These are phyloP conservation scores for Artemia franciscana DNA, from an alignment of 1,140 invertebrate genomes.

Conservation along the genomic window DNA sequence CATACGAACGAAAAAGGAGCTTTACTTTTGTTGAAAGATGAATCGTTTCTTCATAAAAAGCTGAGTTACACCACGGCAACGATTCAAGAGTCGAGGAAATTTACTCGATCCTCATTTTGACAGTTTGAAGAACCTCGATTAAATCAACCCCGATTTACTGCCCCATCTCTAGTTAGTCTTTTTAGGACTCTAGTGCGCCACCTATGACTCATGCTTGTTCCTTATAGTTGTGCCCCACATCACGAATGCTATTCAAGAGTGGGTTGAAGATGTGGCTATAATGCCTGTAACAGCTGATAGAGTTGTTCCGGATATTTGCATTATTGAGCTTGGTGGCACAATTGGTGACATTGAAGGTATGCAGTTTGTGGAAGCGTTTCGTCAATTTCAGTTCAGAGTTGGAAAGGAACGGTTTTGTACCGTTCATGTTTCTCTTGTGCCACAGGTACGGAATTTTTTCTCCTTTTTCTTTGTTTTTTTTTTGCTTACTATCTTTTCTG, in stretches of 20 bases:
- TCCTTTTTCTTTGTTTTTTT: too few relatives aligned
- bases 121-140: too few relatives aligned
- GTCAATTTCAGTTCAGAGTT: conserved; percentile 85
- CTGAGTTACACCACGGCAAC: too few relatives aligned
- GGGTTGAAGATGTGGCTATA: conserved; percentile 74
- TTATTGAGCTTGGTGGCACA: conserved; percentile 85
- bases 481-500: too few relatives aligned
- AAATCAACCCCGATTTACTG: too few relatives aligned
- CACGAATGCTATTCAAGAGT: conserved; percentile 93
- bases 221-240: conserved; percentile 88
- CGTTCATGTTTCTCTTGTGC: conserved; percentile 85
- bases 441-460: too few relatives aligned
- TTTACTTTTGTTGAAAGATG: too few relatives aligned
- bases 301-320: conserved; percentile 57
- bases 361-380: conserved; percentile 96
- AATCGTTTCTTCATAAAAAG: too few relatives aligned
- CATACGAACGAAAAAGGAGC: too few relatives aligned
- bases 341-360: conserved; percentile 99
- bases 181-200: neutral
- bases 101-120: too few relatives aligned
- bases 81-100: too few relatives aligned
- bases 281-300: conserved; percentile 55
- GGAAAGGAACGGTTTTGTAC: conserved; percentile 69
- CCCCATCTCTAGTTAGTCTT: neutral
- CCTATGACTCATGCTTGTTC: conserved; percentile 7